phyloP scores from a whole-genome alignment of 1,140 invertebrate genomes.

The Drosophila bocqueti region DNA sequence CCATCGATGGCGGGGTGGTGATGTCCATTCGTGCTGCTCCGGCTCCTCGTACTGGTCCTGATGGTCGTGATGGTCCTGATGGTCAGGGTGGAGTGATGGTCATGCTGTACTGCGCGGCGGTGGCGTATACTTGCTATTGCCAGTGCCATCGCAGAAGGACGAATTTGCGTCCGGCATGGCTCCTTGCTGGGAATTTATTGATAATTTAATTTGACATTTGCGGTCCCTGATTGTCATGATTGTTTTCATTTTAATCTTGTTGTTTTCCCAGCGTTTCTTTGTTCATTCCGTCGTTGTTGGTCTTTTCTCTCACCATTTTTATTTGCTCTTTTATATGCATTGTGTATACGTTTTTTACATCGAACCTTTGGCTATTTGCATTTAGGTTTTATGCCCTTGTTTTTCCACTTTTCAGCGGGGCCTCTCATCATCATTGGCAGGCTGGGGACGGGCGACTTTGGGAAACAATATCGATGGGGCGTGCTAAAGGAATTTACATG shows the following conservation, averaged over 20 bases:
- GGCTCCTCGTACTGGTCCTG: constrained; percentile 3
- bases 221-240: constrained; percentile 84
- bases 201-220: constrained; percentile 85
- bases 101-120: constrained; percentile 23
- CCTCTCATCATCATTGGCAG: constrained; percentile 26
- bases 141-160: constrained; percentile 46
- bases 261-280: constrained; percentile 50
- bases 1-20: constrained; percentile 30
- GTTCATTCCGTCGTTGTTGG: constrained; percentile 29
- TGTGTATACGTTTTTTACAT: constrained; percentile 48
- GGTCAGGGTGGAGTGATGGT: constrained; percentile 26
- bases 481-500: constrained; percentile 59
- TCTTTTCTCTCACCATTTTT: constrained; percentile 27
- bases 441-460: constrained; percentile 7
- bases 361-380: constrained; percentile 71
- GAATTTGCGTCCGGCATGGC: constrained; percentile 69
- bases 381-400: constrained; percentile 76
- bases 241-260: constrained; percentile 84
- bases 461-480: constrained; percentile 71
- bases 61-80: constrained; percentile 11
- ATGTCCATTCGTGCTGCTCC: constrained; percentile 14
- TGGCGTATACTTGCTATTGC: constrained; percentile 75
- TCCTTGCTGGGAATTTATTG: constrained; percentile 76
- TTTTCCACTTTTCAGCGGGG: constrained; percentile 34
- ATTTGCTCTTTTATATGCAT: constrained; percentile 42